These are phyloP conservation scores for Agrypnia vestita DNA, from an alignment of 1,140 invertebrate species.

Conservation along the genomic window DNA sequence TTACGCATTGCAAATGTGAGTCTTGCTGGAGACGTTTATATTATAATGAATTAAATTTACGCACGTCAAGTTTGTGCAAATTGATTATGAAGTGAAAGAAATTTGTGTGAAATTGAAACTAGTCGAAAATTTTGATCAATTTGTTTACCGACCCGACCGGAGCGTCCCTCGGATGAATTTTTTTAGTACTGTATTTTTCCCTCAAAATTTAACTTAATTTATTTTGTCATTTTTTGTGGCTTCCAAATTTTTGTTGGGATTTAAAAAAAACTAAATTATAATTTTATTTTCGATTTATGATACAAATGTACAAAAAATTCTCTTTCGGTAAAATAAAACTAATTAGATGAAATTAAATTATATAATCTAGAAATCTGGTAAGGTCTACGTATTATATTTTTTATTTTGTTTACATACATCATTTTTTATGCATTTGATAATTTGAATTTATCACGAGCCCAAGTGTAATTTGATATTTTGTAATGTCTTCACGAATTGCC, in stretches of 20 bases:
- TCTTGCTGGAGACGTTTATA: slow-evolving; percentile 16
- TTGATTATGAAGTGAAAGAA: slow-evolving; percentile 10
- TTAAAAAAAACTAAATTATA: slow-evolving; percentile 21
- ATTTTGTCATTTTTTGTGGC: slow-evolving; percentile 26
- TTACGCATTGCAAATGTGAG: slow-evolving; percentile 23
- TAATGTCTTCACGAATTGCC: too few relatives aligned
- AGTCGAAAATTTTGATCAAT: slow-evolving; percentile 54
- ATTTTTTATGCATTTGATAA: slow-evolving; percentile 3
- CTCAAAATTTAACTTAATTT: slow-evolving; percentile 10
- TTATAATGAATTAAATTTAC: slow-evolving; percentile 18
- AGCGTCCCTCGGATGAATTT: slow-evolving; percentile 27
- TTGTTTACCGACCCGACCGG: background rate
- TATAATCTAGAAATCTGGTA: background rate
- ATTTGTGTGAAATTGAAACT: slow-evolving; percentile 50
- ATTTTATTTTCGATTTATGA: slow-evolving; percentile 4
- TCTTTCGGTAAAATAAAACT: slow-evolving; percentile 45
- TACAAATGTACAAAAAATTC: slow-evolving; percentile 48
- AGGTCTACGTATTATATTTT: background rate
- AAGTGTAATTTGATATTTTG: background rate
- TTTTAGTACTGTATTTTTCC: background rate
- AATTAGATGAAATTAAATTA: slow-evolving; percentile 18
- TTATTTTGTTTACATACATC: background rate
- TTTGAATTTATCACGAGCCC: background rate
- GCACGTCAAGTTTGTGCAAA: too few relatives aligned
- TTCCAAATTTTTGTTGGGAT: slow-evolving; percentile 13